Conservation (phyloP, 2,888 invertebrate species). For the Leptarthrus brevirostris region DNA sequence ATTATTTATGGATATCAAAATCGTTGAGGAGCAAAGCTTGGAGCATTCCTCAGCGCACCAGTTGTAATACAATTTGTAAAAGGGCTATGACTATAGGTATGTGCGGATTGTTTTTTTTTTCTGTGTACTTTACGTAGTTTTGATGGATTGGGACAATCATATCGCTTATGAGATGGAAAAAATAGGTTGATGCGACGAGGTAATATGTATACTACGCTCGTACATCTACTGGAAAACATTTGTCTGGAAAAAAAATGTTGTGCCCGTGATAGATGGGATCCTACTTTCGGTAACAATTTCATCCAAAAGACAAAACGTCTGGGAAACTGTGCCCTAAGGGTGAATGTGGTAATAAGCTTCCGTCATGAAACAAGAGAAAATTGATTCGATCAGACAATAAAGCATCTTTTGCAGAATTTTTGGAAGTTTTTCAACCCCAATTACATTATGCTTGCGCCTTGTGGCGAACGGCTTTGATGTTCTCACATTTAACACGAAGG, state of each 20-base stretch:
- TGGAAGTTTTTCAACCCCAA: background rate
- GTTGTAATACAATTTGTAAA: constrained; percentile 26
- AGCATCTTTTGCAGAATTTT: constrained; percentile 34
- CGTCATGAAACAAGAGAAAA: constrained; percentile 12
- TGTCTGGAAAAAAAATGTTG: background rate
- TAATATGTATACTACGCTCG: constrained; percentile 2
- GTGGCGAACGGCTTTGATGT: constrained; percentile 23
- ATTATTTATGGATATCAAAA: constrained; percentile 47
- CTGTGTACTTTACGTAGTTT: background rate
- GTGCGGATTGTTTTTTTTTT: constrained; percentile 36
- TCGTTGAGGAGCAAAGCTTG: constrained; percentile 32
- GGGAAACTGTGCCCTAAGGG: background rate
- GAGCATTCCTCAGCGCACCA: background rate
- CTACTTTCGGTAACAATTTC: background rate
- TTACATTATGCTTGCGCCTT: background rate
- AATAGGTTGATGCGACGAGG: constrained; percentile 7
- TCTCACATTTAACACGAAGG: constrained; percentile 36
- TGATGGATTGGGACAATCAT: constrained; percentile 41
- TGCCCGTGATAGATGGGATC: background rate
- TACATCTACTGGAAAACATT: background rate
- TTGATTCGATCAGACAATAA: constrained; percentile 35
- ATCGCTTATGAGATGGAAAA: constrained; percentile 40
- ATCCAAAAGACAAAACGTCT: background rate
- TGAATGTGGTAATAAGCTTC: constrained; percentile 3
- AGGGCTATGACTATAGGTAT: background rate